phyloP scores from a whole-genome alignment of 2,888 invertebrate species.

The Cataglyphis cursor region DNA sequence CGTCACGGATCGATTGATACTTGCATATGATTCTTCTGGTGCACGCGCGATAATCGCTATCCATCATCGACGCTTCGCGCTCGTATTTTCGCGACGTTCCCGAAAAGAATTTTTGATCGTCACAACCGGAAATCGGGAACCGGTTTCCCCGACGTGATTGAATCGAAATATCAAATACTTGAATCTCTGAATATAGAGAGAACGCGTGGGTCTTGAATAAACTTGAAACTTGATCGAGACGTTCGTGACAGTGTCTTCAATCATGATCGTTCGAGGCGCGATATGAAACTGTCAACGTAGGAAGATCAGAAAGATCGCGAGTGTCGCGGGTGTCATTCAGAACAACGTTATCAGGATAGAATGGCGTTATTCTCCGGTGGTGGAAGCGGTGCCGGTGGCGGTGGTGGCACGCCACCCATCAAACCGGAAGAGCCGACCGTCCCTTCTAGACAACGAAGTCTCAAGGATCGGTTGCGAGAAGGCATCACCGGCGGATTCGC shows the following conservation, averaged over 20 bases:
- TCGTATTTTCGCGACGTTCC: background rate
- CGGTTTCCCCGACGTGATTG: background rate
- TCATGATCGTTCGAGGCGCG: slow-evolving; percentile 9
- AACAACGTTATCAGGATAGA: slow-evolving; percentile 13
- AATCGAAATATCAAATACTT: background rate
- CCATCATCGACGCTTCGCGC: background rate
- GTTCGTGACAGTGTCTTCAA: background rate
- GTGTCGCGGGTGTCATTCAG: background rate
- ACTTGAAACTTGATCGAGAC: background rate
- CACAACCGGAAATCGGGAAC: background rate
- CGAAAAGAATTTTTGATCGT: background rate
- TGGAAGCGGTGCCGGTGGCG: slow-evolving; percentile 66
- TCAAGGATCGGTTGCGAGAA: slow-evolving; percentile 93
- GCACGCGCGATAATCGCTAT: slow-evolving; percentile 37
- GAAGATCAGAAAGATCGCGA: slow-evolving; percentile 2
- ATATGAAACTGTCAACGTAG: slow-evolving; percentile 25
- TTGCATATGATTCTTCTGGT: slow-evolving; percentile 24
- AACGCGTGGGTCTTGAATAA: background rate
- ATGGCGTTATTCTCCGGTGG: slow-evolving; percentile 84
- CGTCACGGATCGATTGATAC: slow-evolving; percentile 16
- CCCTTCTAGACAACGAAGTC: slow-evolving; percentile 92
- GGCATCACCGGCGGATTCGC: slow-evolving; percentile 93
- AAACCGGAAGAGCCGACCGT: slow-evolving; percentile 67
- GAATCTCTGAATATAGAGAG: background rate
- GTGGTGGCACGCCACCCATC: slow-evolving; percentile 61